Evolutionary conservation across 2,888 invertebrate genomes (phyloP).

Genomic region (Pandemis cinnamomeana): DNA sequence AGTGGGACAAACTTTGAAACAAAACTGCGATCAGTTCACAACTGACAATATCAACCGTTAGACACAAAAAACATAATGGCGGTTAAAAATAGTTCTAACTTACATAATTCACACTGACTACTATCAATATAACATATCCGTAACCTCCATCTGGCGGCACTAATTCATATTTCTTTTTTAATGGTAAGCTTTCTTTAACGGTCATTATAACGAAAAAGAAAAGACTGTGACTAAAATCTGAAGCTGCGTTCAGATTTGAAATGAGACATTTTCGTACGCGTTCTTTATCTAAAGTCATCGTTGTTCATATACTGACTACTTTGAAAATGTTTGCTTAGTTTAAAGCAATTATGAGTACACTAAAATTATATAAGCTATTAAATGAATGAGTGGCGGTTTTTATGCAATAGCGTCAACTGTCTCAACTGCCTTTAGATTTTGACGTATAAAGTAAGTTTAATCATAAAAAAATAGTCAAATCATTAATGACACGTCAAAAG

Average conservation of each 20-base stretch:
- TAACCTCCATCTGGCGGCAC: slow-evolving; percentile 88
- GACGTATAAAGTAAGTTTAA: background rate
- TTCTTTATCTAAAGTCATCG: background rate
- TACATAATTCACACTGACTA: slow-evolving; percentile 85
- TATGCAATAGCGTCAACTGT: background rate
- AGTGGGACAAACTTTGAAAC: no score
- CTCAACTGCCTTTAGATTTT: background rate
- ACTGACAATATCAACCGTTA: no score
- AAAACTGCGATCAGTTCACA: no score
- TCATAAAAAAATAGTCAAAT: no score
- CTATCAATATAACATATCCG: slow-evolving; percentile 87
- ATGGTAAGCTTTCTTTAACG: background rate
- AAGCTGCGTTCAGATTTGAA: background rate
- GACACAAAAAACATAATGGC: no score
- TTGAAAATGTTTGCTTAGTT: background rate
- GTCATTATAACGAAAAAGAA: background rate
- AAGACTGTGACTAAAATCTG: background rate
- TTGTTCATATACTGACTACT: background rate
- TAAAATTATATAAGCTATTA: background rate
- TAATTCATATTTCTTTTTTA: slow-evolving; percentile 42
- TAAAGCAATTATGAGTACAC: background rate
- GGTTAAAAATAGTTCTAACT: slow-evolving; percentile 58
- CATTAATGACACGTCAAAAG: no score
- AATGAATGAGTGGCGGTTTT: background rate
- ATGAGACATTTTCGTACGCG: background rate